Percentiles rank a stretch among this genome's conserved stretches.
phyloP scores from a whole-genome alignment of 2,888 invertebrate genomes.

The Terebella lapidaria region DNA sequence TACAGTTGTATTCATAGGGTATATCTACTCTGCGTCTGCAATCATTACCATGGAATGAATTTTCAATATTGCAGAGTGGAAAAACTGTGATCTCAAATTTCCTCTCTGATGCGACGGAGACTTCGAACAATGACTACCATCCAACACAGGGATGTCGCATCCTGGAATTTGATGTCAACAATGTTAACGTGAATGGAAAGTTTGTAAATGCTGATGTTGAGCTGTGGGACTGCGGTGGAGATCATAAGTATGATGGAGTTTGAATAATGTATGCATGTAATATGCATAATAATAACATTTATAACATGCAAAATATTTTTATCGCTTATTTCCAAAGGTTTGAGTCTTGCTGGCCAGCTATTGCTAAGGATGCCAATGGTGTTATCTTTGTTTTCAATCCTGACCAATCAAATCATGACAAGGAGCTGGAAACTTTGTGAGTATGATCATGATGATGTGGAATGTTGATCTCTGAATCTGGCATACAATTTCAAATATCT shows the following conservation, averaged over 20 bases:
- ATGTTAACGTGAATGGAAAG: slow-evolving; percentile 56
- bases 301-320: not conserved
- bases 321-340: slow-evolving; percentile 57
- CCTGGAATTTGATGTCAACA: slow-evolving; percentile 69
- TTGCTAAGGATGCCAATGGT: slow-evolving; percentile 66
- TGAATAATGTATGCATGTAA: not conserved
- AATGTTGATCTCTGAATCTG: too few relatives aligned
- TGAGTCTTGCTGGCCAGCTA: slow-evolving; percentile 72
- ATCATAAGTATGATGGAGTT: slow-evolving; percentile 61
- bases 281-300: not conserved
- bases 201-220: slow-evolving; percentile 65
- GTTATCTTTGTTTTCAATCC: slow-evolving; percentile 68
- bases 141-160: slow-evolving; percentile 70
- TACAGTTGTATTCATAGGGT: too few relatives aligned
- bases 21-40: too few relatives aligned
- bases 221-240: slow-evolving; percentile 76
- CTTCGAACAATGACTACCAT: slow-evolving; percentile 58
- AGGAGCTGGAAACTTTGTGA: slow-evolving; percentile 62
- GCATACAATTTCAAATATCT: not conserved
- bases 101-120: slow-evolving; percentile 67
- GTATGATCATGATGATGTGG: too few relatives aligned
- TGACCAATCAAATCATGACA: slow-evolving; percentile 57
- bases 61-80: slow-evolving; percentile 67
- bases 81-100: slow-evolving; percentile 69
- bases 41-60: too few relatives aligned